Evolutionary conservation across 2,113 vertebrate species (phyloP).

Genomic region (Sinocyclocheilus anshuiensis): DNA sequence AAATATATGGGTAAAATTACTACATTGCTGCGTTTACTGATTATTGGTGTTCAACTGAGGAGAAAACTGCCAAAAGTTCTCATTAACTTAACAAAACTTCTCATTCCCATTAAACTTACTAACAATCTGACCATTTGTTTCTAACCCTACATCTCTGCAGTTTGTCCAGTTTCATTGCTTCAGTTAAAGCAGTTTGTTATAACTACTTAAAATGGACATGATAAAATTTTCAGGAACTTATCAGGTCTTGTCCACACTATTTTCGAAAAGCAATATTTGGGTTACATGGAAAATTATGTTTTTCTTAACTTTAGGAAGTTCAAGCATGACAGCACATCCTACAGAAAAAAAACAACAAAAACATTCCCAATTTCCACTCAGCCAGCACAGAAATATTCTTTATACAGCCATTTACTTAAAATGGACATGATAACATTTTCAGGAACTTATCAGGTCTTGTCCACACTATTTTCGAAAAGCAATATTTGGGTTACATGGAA

Average conservation of each 20-base stretch:
- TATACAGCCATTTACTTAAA: constrained; percentile 36
- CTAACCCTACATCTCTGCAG: not conserved
- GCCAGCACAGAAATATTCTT: constrained; percentile 38
- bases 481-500: not conserved
- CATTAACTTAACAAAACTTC: not conserved
- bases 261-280: not conserved
- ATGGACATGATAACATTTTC: no score
- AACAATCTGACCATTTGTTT: not conserved
- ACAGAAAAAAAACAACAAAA: not conserved
- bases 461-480: not conserved
- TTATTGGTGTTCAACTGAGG: no score
- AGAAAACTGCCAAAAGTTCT: not conserved
- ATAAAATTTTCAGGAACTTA: not conserved
- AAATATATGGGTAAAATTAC: no score
- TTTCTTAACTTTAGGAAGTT: not conserved
- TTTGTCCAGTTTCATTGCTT: not conserved
- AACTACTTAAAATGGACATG: not conserved
- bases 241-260: not conserved
- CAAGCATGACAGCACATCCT: constrained; percentile 31
- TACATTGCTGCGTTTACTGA: no score
- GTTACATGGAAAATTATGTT: not conserved
- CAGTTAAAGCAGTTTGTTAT: not conserved
- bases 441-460: not conserved
- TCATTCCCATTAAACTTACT: not conserved
- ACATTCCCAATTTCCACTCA: constrained; percentile 51